Base-by-base conservation (phyloP, 1,140 invertebrate genomes). In the Orchesella cincta region DNA sequence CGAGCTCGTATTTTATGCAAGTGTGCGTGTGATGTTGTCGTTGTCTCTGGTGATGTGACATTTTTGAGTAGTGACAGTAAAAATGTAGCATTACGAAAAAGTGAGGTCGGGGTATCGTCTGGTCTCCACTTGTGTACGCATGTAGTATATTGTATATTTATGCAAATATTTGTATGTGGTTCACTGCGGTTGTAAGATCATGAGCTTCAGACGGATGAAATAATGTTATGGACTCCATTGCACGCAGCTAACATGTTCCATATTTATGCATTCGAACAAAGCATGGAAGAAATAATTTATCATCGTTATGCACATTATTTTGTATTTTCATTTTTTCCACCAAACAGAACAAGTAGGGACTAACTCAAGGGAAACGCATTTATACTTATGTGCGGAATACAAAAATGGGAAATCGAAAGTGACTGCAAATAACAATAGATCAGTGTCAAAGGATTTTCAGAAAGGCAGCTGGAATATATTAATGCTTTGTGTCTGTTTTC, bases 391-490 rank as follows among this genome's bases (percentile, higher is more conserved):
- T n/a, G n/a, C n/a, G n/a, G 23, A 23, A 67, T 12, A 67, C 26
- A 67, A 29, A 67, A 31, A 67, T 67, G 28, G 62, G 31, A 67
- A 67, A 67, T 67, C 31, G 62, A 67, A 67, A 33, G 62, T 29
- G 31, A 67, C 62, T 67, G 26, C 26, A 67, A 67, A 67, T 67
- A 67, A 67, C 62, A 67, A 67, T 67, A 67, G 62, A 67, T 67
- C 62, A 67, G 62, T 67, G 62, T 67, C 62, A 67, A 31, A 67
- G 62, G 62, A 67, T 67, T 67, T 33, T 67, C 26, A 31, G 28
- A 29, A 67, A 67, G 62, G 62, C 62, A 67, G 62, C 23, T 67
- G 36, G 20, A 51, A 73, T 73, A 73, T 39, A 71, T 71, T 71
- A 71, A 33, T 71, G 34, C 67, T 28, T 71, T 3, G 34, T 36